phyloP scores from a whole-genome alignment of 2,797 vertebrate genomes.

The Cryptoprocta ferox region DNA sequence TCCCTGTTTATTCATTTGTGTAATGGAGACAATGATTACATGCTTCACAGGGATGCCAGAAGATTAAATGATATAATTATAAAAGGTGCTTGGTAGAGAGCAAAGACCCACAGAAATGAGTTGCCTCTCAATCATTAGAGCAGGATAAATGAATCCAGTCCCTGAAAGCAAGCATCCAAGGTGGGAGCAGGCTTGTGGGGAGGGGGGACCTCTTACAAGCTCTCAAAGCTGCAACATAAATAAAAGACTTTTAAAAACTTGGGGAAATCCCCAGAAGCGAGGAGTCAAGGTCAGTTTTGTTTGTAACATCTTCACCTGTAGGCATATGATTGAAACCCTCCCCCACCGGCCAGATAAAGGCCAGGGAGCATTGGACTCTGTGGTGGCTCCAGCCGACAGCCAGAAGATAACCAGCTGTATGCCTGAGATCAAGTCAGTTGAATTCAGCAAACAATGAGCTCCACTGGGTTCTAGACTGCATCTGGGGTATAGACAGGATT shows the following conservation, averaged over 20 bases:
- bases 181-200: rapidly evolving
- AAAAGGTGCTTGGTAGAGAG: not conserved
- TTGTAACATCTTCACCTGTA: not conserved
- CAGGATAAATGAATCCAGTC: not conserved
- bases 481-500: not conserved
- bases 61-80: not conserved
- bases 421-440: not conserved
- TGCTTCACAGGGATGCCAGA: not conserved
- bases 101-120: not conserved
- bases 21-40: not conserved
- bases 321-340: rapidly evolving
- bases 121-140: not conserved
- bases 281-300: not conserved
- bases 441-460: not conserved
- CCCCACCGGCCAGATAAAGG: no score
- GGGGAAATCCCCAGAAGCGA: not conserved
- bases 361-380: not conserved
- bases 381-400: not conserved
- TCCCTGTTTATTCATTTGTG: not conserved
- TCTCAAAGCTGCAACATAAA: not conserved
- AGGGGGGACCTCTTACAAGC: not conserved
- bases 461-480: not conserved
- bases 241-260: not conserved
- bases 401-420: not conserved
- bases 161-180: not conserved